Base-by-base conservation (phyloP, 2,888 invertebrate genomes). In the Cheilosia soror region DNA sequence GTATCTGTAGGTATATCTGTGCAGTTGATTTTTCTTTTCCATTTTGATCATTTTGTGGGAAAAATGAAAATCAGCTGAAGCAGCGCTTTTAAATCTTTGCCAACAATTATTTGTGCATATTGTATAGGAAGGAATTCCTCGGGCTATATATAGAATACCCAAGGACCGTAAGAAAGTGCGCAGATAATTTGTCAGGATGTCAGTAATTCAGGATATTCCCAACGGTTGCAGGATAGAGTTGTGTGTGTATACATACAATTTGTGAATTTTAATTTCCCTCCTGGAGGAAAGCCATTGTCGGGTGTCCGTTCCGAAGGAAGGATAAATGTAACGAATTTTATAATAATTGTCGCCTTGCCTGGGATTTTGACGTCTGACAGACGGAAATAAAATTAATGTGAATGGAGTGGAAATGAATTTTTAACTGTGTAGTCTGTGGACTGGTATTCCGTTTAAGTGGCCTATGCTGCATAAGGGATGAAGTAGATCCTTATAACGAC, bases 161-260 rank as follows among this genome's bases (percentile, higher is more conserved):
- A 31, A 51, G 60, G 60, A 51, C 29, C 57, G 29, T 29, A 72
- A 29, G 51, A 62, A 42, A 11, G 25, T 51, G 27, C 51, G 60
- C 40, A 62, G 76, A 77, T 53, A 68, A 77, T 77, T 77, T 77
- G 60, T 77, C 68, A 68, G 51, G 60, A 68, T 68, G 76, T 77
- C 76, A 60, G 66, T 76, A 66, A 76, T 68, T 68, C 60, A 73
- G 62, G 63, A 63, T 47, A 68, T 42, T 31, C 31, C 55, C 29
- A 20, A n/a, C 31, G 29, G 37, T 5, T 25, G 7, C 9, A 25
- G 33, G 42, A 68, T n/a, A 69, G 57, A 58, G 29, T 71, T 69
- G 29, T 47, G 27, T 11, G 4, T 13, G 25, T 5, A 20, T 11
- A 6, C 3, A 29, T 9, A 20, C 20, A 55, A 57, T 58, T 71